These are phyloP conservation scores for Acropora tenuis DNA, from an alignment of 64 coral and sea anemone species.

Conservation along the genomic window DNA sequence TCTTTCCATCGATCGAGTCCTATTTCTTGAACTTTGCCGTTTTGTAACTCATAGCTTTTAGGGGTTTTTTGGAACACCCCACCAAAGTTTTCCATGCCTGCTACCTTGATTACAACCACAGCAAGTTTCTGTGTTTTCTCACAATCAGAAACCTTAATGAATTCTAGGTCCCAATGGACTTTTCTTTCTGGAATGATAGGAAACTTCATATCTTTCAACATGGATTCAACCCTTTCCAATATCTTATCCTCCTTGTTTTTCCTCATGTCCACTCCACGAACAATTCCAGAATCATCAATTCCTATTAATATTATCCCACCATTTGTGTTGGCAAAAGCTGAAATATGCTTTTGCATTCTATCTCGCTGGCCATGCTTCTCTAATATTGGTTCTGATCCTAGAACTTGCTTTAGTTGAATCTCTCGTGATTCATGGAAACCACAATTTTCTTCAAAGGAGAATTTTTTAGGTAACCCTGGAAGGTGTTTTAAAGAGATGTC, in stretches of 20 bases:
- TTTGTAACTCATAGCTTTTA: neutral
- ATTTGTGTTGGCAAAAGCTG: neutral
- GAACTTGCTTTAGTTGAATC: neutral
- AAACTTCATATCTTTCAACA: neutral
- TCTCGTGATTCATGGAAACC: neutral
- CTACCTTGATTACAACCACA: neutral
- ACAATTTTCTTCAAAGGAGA: neutral
- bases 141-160: neutral
- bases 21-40: no score
- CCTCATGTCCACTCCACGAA: neutral
- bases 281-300: neutral
- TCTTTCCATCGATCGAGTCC: no score
- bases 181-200: neutral
- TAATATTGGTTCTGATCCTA: neutral
- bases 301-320: conserved; percentile 6
- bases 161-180: neutral
- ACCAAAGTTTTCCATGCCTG: neutral
- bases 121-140: neutral
- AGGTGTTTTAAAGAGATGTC: neutral
- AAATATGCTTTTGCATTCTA: neutral
- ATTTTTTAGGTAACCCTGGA: neutral
- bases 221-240: neutral
- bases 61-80: neutral
- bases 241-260: neutral
- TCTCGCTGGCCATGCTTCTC: neutral